Conservation (phyloP, 2,797 vertebrate genomes). For the Epinephelus awoara region DNA sequence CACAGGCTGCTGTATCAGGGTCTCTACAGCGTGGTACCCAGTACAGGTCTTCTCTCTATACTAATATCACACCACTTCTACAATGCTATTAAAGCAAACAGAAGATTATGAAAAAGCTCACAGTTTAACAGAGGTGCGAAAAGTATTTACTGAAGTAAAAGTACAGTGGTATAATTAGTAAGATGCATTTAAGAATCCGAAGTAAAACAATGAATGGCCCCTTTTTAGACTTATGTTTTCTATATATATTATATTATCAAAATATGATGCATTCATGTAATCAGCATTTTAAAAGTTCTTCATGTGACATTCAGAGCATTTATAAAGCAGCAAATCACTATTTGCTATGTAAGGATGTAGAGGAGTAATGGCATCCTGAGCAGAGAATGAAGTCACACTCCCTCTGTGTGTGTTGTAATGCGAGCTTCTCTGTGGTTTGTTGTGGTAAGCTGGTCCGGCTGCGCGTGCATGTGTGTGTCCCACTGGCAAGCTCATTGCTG, state of each 20-base stretch:
- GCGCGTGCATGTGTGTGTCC: too few species aligned
- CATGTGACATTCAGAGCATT: too few species aligned
- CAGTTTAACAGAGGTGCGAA: background rate
- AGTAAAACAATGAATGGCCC: background rate
- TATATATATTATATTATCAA: background rate
- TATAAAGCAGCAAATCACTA: too few species aligned
- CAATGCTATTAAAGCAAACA: background rate
- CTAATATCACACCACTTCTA: background rate
- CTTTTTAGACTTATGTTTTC: background rate
- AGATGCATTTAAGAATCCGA: background rate
- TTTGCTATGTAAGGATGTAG: too few species aligned
- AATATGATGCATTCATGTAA: background rate
- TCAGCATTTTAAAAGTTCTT: background rate
- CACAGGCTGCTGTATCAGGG: conserved; percentile 5
- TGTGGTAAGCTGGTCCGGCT: too few species aligned
- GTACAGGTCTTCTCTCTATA: background rate
- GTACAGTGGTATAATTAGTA: background rate
- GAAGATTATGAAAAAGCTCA: background rate
- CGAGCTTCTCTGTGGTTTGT: too few species aligned
- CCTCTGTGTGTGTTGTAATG: too few species aligned
- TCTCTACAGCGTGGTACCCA: background rate
- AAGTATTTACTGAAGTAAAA: background rate
- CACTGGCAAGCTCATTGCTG: too few species aligned
- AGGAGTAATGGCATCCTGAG: too few species aligned
- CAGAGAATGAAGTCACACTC: too few species aligned